Conservation (phyloP, 1,140 invertebrate genomes). For the Propsilocerus akamusi region DNA sequence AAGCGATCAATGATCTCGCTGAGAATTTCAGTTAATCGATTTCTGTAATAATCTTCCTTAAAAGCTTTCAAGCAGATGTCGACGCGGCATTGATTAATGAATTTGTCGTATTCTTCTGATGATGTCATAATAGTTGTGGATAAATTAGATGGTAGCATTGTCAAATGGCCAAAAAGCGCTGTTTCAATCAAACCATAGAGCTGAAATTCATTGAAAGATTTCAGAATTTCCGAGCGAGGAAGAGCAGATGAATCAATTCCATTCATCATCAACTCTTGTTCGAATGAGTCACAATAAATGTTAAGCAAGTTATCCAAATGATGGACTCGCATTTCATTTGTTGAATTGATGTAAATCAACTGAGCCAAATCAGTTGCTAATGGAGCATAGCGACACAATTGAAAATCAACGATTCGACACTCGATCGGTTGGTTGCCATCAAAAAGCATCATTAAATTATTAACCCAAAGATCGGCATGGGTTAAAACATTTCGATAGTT, state of each 20-base stretch:
- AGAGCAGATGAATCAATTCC: slow-evolving; percentile 23
- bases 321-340: slow-evolving; percentile 22
- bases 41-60: slow-evolving; percentile 21
- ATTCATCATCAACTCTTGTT: slow-evolving; percentile 19
- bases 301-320: slow-evolving; percentile 24
- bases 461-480: slow-evolving; percentile 41
- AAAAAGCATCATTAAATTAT: slow-evolving; percentile 40
- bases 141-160: slow-evolving; percentile 18
- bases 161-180: slow-evolving; percentile 27
- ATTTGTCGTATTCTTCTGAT: slow-evolving; percentile 19
- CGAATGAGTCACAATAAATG: slow-evolving; percentile 28
- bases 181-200: slow-evolving; percentile 28
- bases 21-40: slow-evolving; percentile 25
- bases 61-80: slow-evolving; percentile 26
- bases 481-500: slow-evolving; percentile 31
- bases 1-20: slow-evolving; percentile 29
- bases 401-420: slow-evolving; percentile 39
- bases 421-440: slow-evolving; percentile 19
- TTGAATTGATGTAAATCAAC: slow-evolving; percentile 29
- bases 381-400: slow-evolving; percentile 32
- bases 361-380: slow-evolving; percentile 30
- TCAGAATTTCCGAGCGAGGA: slow-evolving; percentile 20
- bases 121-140: slow-evolving; percentile 21
- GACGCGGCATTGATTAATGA: slow-evolving; percentile 25
- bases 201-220: slow-evolving; percentile 24